Evolutionary conservation across 2,888 invertebrate genomes (phyloP), one percentile per base, ranked within the genome.

Genomic region (Blastobasis lacticolella): DNA sequence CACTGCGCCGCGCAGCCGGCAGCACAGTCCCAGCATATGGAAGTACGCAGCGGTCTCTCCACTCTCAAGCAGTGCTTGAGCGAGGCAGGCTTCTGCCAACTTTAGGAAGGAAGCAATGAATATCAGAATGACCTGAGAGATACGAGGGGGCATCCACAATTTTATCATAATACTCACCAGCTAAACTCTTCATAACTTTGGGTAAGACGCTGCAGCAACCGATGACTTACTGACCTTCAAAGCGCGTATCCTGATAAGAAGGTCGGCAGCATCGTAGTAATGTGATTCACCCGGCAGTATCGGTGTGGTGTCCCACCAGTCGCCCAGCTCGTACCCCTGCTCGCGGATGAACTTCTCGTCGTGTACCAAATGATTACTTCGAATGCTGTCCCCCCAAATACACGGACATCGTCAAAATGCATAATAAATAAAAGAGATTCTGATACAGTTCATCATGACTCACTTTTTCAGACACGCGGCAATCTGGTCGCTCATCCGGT

Each of bases 291-390:
- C 73, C 0, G 80, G 74, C 38, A 77, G 59, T 1, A 85, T 50
- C 0, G 80, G 81, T 0, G 83, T 76, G 5, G 59, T 52, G 54
- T 84, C 83, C 86, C 86, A 88, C 86, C 87, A 88, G 60, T 87
- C 87, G 0, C 87, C 87, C 0, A 88, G 73, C 59, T 88, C 88
- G 0, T 58, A 56, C 45, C 75, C 80, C 87, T 87, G 87, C 0
- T 54, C 46, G 0, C 80, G 72, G 0, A 69, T 62, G 8, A 58
- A 60, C 0, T 50, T 59, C 36, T 65, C 43, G 10, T 68, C 64
- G 23, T 64, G 57, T n/a, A 55, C 37, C 5, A 64, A 38, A 0
- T 62, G 62, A 38, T 62, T 58, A 6, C 54, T 49, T 38, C 54
- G 54, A 5, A 56, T 64, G 50, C 69, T 71, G 3, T 42, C 40